Percentiles rank a stretch among this genome's conserved stretches.
Evolutionary conservation across 2,888 invertebrate species (phyloP).

Genomic region (Pterobdella sp.): DNA sequence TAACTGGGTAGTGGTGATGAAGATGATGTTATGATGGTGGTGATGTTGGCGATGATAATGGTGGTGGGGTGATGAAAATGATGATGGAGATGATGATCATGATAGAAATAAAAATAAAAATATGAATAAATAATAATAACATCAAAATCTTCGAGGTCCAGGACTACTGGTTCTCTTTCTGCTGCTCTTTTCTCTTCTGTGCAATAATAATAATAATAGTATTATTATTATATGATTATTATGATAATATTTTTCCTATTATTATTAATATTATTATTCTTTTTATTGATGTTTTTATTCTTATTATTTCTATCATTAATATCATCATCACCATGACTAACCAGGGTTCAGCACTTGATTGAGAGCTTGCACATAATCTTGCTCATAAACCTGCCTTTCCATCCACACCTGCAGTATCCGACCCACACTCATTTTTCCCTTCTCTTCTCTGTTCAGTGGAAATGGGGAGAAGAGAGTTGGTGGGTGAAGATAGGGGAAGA

Average conservation of each 20-base stretch:
- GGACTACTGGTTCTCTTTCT: not conserved
- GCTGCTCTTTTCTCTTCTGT: not conserved
- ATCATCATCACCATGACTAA: too few species aligned
- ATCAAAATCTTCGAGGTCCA: not conserved
- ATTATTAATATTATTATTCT: not conserved
- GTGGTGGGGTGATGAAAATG: not conserved
- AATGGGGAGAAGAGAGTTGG: not conserved
- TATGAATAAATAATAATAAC: not conserved
- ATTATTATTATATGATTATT: too few species aligned
- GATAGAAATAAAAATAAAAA: not conserved
- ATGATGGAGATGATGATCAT: not conserved
- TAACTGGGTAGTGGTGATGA: not conserved
- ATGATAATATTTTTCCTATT: too few species aligned
- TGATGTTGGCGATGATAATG: not conserved
- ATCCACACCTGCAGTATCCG: conserved; percentile 24
- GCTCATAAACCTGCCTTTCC: conserved; percentile 21
- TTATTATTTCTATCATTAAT: not conserved
- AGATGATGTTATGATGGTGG: too few species aligned
- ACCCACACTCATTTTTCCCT: not conserved
- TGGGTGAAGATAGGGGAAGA: too few species aligned
- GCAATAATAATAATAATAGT: too few species aligned
- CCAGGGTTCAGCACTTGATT: not conserved
- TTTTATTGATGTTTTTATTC: not conserved
- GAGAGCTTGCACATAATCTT: conserved; percentile 5
- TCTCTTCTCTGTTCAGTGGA: conserved; percentile 2